phyloP scores from a whole-genome alignment of 2,888 invertebrate species.

The Hipparchia semele region DNA sequence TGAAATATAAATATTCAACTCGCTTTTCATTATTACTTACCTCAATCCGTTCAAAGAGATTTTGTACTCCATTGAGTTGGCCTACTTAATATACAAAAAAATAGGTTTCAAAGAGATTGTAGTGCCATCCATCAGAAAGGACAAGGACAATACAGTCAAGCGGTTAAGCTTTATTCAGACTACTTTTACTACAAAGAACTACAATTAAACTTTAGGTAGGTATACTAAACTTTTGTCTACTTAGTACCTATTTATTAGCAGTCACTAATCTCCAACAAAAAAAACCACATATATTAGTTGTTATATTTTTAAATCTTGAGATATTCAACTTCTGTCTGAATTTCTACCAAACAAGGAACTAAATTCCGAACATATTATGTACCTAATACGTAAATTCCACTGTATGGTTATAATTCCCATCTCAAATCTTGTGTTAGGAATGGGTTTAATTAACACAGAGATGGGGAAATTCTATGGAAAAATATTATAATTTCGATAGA shows the following conservation, averaged over 20 bases:
- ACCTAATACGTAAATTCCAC: neutral
- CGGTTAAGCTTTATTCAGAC: neutral
- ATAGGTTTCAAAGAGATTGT: neutral
- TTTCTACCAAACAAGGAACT: neutral
- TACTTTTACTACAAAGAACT: neutral
- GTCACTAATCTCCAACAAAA: neutral
- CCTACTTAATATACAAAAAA: neutral
- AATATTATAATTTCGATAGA: neutral
- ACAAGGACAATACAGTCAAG: neutral
- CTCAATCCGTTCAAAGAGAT: constrained; percentile 1
- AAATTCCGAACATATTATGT: neutral
- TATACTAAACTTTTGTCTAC: neutral
- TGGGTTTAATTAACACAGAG: neutral
- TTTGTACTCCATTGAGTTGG: neutral
- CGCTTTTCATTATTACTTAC: neutral
- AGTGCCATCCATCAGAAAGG: neutral
- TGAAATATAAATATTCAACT: neutral
- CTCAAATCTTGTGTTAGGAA: neutral
- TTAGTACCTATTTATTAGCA: neutral
- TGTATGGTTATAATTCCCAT: neutral
- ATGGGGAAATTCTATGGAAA: neutral
- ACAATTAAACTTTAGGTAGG: neutral
- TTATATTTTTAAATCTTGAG: neutral
- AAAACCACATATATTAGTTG: neutral
- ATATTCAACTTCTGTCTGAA: neutral